Base-by-base conservation (phyloP, 2,888 invertebrate species). In the Parascotia fuliginaria region DNA sequence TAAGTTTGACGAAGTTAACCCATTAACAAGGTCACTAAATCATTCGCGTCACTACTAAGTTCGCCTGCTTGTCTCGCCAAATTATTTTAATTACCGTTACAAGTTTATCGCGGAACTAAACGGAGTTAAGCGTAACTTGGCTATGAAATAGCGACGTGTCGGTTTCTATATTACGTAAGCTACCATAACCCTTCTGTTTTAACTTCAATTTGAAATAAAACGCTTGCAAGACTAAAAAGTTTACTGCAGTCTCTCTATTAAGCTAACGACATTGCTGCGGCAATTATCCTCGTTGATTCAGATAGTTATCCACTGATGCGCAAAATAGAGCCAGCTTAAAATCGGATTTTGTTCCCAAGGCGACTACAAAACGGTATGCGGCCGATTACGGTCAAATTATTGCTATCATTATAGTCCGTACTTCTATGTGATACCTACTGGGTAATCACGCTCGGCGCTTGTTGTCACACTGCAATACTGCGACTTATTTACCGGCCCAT, bases 301-400 rank as follows among this genome's bases (percentile, higher is more conserved):
- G 81, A 78, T 85, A 82, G 83, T 83, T 80, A 81, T 83, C 81
- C 85, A 83, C 73, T 84, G 88, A 85, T 83, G 85, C 85, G 83
- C 83, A 85, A 85, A 88, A 89, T 84, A 83, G 84, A 81, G 73
- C 76, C 58, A 74, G 89, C 83, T 87, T 90, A 86, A 90, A 90
- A 88, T 86, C 83, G 77, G 73, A 80, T 81, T 79, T 73, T 70
- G 79, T 79, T 89, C 90, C 90, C 90, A 85, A 87, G 88, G 86
- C 86, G 84, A 76, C 83, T 82, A 85, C 87, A 87, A 85, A 88
- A 80, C 84, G 84, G 79, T 81, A 76, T 83, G 84, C 77, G 81
- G 81, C 79, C 89, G 85, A 89, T 89, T 91, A 90, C 84, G 85
- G 85, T 81, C 87, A 85, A 91, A 90, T 91, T 91, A 91, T 91